Evolutionary conservation across 2,888 invertebrate species (phyloP), one percentile per base, ranked within the genome.

Genomic region (Tholera decimalis): DNA sequence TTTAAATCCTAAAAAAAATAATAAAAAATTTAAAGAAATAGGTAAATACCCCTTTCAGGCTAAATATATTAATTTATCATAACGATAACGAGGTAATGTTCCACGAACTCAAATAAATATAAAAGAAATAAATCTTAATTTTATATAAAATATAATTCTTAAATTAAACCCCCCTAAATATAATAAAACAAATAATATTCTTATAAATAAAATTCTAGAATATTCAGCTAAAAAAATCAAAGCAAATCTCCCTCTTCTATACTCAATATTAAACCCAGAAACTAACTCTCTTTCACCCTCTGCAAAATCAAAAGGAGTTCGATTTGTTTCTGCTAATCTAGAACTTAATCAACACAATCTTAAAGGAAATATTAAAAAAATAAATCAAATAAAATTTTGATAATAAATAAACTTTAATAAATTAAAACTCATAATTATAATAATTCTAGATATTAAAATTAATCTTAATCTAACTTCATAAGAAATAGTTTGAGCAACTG

Each of bases 201-300:
- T 96, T 87, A 97, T 96, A 96, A 97, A 97, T 93, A 97, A 96
- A 96, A 97, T 97, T 90, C 96, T 97, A 0, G 96, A 92, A 96
- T 97, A 97, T 81, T 97, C 97, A 35, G 96, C 96, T 88, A 97
- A 96, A 96, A 97, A 97, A 96, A 97, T 96, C 92, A 97, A 96
- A 59, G 96, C 96, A 97, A 97, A 97, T 11, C 96, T 96, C 0
- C 97, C 96, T 83, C 96, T 96, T 94, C 97, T 96, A 96, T 97
- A 97, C 75, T 98, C 97, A 78, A 97, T 93, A 96, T 98, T 98
- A 97, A 97, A 98, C 6, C 35, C 35, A 15, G 35, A 35, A 35
- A 35, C 35, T 15, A 35, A 35, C 1, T 35, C 35, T 35, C 35
- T 35, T 15, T 35, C 35, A 0, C 35, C 35, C 3, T 35, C 35